Conservation (phyloP, 2,888 invertebrate genomes). For the Julus scandinavius region DNA sequence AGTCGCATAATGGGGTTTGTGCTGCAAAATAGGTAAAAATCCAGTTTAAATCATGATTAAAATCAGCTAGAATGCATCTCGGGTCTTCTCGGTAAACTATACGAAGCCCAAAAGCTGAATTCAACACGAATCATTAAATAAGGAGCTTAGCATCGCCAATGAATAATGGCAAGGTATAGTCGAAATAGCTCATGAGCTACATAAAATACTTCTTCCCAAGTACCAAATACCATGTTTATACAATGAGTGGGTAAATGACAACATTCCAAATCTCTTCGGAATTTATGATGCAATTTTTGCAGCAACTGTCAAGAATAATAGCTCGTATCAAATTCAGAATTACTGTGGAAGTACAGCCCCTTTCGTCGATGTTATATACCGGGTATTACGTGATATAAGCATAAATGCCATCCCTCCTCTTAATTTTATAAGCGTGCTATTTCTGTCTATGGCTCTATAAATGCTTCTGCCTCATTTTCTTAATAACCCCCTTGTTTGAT, state of each 20-base stretch:
- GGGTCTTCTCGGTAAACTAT: not conserved
- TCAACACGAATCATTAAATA: constrained; percentile 46
- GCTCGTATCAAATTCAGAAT: constrained; percentile 28
- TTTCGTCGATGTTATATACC: not conserved
- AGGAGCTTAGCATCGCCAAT: constrained; percentile 33
- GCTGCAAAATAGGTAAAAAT: constrained; percentile 16
- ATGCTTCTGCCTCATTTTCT: not conserved
- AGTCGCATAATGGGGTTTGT: not conserved
- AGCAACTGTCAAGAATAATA: constrained; percentile 33
- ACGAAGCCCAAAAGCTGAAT: constrained; percentile 13
- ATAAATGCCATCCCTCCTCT: not conserved
- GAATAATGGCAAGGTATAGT: constrained; percentile 14
- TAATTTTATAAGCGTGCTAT: not conserved
- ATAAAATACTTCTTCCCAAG: constrained; percentile 30
- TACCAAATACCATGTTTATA: constrained; percentile 13
- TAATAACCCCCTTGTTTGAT: constrained; percentile 1
- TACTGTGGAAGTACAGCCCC: not conserved
- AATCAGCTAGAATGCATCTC: constrained; percentile 6
- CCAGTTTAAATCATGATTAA: constrained; percentile 45
- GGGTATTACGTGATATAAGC: not conserved
- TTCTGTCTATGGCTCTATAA: not conserved
- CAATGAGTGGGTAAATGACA: constrained; percentile 44
- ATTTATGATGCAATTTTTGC: constrained; percentile 28
- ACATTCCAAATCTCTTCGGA: constrained; percentile 25
- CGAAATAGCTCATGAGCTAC: constrained; percentile 35